These are phyloP conservation scores for Ceratoteleas bidentatus DNA, from an alignment of 1,140 invertebrate genomes.

Conservation along the genomic window DNA sequence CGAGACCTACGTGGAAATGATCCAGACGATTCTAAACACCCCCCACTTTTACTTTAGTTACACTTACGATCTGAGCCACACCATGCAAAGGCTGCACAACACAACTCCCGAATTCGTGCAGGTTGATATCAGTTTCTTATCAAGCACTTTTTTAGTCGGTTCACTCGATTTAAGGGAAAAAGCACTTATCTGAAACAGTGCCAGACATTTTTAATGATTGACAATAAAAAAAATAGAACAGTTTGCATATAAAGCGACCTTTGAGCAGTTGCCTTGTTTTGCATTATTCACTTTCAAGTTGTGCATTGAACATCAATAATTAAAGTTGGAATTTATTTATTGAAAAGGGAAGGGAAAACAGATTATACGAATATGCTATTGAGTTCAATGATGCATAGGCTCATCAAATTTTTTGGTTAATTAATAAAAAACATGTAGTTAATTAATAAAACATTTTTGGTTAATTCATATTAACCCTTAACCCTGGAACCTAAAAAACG, in stretches of 20 bases:
- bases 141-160: not conserved
- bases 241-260: constrained; percentile 26
- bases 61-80: constrained; percentile 96
- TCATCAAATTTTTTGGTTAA: too few species aligned
- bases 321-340: too few species aligned
- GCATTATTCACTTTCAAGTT: constrained; percentile 9
- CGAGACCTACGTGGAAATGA: constrained; percentile 89
- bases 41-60: constrained; percentile 96
- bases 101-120: constrained; percentile 92
- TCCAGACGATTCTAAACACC: constrained; percentile 89
- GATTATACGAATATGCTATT: too few species aligned
- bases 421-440: too few species aligned
- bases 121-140: constrained; percentile 69
- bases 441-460: too few species aligned
- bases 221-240: constrained; percentile 1
- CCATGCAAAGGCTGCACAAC: constrained; percentile 93
- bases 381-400: too few species aligned
- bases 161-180: not conserved
- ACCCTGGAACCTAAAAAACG: too few species aligned
- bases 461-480: too few species aligned
- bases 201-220: constrained; percentile 22
- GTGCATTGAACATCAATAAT: not conserved
- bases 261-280: constrained; percentile 20
- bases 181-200: constrained; percentile 20
- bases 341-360: too few species aligned